phyloP scores from a whole-genome alignment of 1,140 invertebrate genomes.

The Paraescarpia echinospica region DNA sequence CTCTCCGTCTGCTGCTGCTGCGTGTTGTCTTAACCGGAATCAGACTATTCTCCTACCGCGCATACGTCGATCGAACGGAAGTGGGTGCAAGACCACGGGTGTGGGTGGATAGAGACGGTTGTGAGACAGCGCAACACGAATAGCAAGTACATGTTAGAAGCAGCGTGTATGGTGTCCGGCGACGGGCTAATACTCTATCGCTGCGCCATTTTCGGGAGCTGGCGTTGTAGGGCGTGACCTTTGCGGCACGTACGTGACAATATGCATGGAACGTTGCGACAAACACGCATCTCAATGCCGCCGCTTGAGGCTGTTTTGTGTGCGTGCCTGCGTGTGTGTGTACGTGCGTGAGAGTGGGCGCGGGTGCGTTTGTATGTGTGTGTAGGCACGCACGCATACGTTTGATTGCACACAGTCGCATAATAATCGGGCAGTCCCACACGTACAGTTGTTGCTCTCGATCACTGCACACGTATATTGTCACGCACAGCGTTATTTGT shows the following conservation, averaged over 20 bases:
- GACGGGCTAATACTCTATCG: background rate
- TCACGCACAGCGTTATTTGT: background rate
- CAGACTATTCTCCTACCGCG: background rate
- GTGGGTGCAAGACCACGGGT: background rate
- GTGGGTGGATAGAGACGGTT: background rate
- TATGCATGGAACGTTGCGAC: background rate
- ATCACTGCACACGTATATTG: background rate
- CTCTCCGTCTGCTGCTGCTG: background rate
- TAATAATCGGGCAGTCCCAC: background rate
- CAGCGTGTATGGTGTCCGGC: background rate
- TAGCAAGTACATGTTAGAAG: background rate
- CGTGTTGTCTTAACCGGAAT: background rate
- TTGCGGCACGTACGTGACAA: background rate
- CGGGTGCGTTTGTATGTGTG: background rate
- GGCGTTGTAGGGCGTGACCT: background rate
- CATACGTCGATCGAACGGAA: background rate
- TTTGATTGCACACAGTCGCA: background rate
- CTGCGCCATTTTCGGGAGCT: background rate
- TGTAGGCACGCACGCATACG: background rate
- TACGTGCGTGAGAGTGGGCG: background rate
- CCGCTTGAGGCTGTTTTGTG: background rate
- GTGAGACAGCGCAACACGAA: background rate
- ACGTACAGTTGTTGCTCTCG: background rate
- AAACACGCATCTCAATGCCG: background rate
- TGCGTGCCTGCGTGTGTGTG: background rate